phyloP scores from a whole-genome alignment of 2,797 vertebrate genomes.

The Harpagifer antarcticus region DNA sequence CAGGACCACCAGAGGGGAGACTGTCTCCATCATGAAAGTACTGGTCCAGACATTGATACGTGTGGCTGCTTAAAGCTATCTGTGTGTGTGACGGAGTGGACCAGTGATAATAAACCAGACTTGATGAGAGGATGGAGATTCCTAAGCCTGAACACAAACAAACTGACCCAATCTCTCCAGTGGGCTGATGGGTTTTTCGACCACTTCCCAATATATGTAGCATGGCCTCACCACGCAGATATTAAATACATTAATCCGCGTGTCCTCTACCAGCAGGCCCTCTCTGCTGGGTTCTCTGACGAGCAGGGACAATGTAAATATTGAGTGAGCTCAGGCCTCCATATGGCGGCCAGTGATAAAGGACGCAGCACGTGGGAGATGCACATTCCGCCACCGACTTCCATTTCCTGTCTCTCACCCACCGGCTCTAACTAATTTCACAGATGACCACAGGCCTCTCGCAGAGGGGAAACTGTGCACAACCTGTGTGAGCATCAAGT shows the following conservation, averaged over 20 bases:
- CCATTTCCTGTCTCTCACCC: constrained; percentile 83
- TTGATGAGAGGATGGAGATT: constrained; percentile 21
- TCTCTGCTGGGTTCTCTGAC: constrained; percentile 41
- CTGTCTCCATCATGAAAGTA: constrained; percentile 6
- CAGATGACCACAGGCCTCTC: constrained; percentile 74
- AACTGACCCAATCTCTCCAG: background rate
- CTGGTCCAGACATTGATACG: constrained; percentile 59
- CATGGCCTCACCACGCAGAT: constrained; percentile 33
- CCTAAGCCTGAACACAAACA: constrained; percentile 26
- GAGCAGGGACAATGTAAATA: constrained; percentile 66
- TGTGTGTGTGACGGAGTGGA: constrained; percentile 31
- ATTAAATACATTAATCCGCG: constrained; percentile 60
- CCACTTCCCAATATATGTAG: constrained; percentile 12
- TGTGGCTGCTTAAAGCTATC: constrained; percentile 20
- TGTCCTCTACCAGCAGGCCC: constrained; percentile 32
- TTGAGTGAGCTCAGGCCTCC: constrained; percentile 72
- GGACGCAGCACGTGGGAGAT: constrained; percentile 76
- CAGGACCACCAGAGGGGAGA: constrained; percentile 12
- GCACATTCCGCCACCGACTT: constrained; percentile 75
- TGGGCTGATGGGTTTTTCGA: constrained; percentile 14
- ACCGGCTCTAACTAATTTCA: constrained; percentile 79
- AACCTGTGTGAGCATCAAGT: constrained; percentile 40
- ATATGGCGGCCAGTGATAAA: constrained; percentile 77
- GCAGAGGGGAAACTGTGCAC: constrained; percentile 29
- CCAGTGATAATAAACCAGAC: constrained; percentile 43